Evolutionary conservation across 2,797 vertebrate genomes (phyloP), one percentile per base, ranked within the genome.

Genomic region (Oceanodroma leucorhoa): DNA sequence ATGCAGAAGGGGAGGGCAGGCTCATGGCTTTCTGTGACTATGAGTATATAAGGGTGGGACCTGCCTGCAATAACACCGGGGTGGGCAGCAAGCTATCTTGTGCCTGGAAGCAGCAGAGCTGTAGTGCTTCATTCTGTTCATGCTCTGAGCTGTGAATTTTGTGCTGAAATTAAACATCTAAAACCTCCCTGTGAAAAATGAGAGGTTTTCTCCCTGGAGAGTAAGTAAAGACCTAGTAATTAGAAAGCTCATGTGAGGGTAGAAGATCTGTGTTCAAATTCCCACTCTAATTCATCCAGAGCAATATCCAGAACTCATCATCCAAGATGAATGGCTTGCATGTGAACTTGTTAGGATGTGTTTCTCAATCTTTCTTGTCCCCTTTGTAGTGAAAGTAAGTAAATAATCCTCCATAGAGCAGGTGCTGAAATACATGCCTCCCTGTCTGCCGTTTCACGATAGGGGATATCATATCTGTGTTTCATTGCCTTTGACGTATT

Each of bases 41-140:
- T 12, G 5, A 43, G 51, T 45, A 32, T 0, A 0, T 6, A n/a
- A 16, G n/a, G 19, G 24, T 21, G 48, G 53, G 62, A 67, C 13
- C 19, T 93, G 45, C 34, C 61, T 73, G 27, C 57, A 75, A 1
- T 38, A 51, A 6, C 30, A 32, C 32, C 45, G 36, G 54, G 34
- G n/a, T n/a, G 6, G 48, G 38, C n/a, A 87, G 41, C 11, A 62
- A 71, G 22, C 2, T n/a, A 5, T 26, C 36, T 55, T 34, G 40
- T 30, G 23, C 19, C n/a, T 69, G 46, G 54, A 64, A 76, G 20
- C 16, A 38, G 50, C 12, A 73, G 46, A 65, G 23, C 14, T 11
- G 12, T 36, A 60, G 72, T 13, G 17, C 46, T 79, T 87, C 19
- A 18, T 50, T 67, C 46, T 51, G 12, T 61, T 89, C 5, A 1